Percentiles rank a stretch among this genome's conserved stretches.
phyloP scores from a whole-genome alignment of 2,113 vertebrate genomes.

The Heloderma charlesbogerti region DNA sequence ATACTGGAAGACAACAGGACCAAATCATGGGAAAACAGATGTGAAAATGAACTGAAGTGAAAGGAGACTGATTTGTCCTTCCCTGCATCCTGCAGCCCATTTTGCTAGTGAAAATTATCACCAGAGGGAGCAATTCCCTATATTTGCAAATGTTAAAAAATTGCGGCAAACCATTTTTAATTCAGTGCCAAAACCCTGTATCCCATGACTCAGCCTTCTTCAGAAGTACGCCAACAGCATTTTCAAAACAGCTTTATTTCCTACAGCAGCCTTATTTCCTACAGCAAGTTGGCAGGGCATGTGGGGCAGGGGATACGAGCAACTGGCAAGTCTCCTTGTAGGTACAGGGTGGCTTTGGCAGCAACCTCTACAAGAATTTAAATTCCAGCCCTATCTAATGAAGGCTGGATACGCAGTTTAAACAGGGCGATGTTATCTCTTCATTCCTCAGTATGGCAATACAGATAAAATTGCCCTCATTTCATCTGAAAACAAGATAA shows the following conservation, averaged over 20 bases:
- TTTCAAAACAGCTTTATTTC: conserved; percentile 55
- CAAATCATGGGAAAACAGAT: neutral
- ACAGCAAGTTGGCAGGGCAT: conserved; percentile 16
- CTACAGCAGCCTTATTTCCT: conserved; percentile 50
- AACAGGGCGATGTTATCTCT: conserved; percentile 64
- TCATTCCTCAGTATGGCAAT: conserved; percentile 57
- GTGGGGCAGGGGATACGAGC: conserved; percentile 46
- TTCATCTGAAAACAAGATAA: conserved; percentile 72
- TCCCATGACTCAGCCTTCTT: neutral
- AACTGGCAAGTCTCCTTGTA: conserved; percentile 58
- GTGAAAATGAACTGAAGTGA: neutral
- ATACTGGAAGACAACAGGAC: neutral
- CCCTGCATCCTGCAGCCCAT: neutral
- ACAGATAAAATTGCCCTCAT: conserved; percentile 73
- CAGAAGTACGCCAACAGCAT: rapidly evolving
- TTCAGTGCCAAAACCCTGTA: neutral
- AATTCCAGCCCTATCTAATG: conserved; percentile 68
- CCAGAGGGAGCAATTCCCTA: neutral
- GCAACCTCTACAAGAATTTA: conserved; percentile 58
- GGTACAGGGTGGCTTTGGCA: conserved; percentile 46
- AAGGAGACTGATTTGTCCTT: neutral
- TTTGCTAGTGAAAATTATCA: neutral
- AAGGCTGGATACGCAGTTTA: conserved; percentile 66
- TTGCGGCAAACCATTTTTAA: conserved; percentile 7
- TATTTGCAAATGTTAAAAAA: neutral